phyloP scores from a whole-genome alignment of 2,797 vertebrate species.

The Acanthornis magna region DNA sequence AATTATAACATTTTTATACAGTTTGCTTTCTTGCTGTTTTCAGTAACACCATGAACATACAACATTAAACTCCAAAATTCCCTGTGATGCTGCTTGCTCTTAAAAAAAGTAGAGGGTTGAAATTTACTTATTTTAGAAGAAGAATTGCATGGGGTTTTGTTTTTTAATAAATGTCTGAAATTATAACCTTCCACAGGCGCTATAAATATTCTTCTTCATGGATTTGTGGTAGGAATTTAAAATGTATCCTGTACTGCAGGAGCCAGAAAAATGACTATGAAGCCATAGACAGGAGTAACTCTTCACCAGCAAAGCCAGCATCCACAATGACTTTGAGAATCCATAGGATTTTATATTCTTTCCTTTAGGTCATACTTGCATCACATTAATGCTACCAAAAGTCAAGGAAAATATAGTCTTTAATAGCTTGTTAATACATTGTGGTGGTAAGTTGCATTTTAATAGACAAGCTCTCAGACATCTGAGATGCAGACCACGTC shows the following conservation, averaged over 20 bases:
- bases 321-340: conserved; percentile 13
- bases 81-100: background rate
- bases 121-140: conserved; percentile 18
- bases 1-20: background rate
- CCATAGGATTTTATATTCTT: background rate
- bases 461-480: background rate
- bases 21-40: background rate
- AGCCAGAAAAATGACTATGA: background rate
- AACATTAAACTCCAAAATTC: conserved; percentile 16
- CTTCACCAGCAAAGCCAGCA: background rate
- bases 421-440: background rate
- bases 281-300: background rate
- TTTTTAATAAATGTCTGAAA: conserved; percentile 40
- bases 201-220: conserved; percentile 52
- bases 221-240: conserved; percentile 43
- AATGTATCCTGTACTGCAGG: conserved; percentile 9
- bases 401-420: background rate
- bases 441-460: background rate
- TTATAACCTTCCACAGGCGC: background rate
- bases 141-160: background rate
- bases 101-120: background rate
- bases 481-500: background rate
- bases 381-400: background rate
- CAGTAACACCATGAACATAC: accelerated
- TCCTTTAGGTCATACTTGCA: background rate